Evolutionary conservation across 2,888 invertebrate species (phyloP), one percentile per base, ranked within the genome.

Genomic region (Leptinotarsa tumamoca): DNA sequence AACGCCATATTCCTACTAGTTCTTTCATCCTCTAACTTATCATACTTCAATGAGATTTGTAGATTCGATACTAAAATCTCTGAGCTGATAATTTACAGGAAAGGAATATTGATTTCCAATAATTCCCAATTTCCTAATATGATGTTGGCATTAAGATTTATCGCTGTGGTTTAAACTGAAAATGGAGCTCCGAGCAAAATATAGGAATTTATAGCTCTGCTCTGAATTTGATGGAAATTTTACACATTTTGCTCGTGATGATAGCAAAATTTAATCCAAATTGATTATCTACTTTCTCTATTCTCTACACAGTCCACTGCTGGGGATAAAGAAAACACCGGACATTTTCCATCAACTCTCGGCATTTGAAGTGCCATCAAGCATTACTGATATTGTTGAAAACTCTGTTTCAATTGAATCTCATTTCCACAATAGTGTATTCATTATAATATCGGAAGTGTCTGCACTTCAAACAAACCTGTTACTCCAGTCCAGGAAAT

Each of bases 171-270:
- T 63, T n/a, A 33, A 15, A 27, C n/a, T 63, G 33, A 63, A 63
- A 63, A 33, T 27, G 63, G 17, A 33, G 63, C 63, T 33, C 15
- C 63, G 21, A 58, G 15, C 63, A 33, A 27, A 33, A 63, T 63
- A 63, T 63, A 63, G 15, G 14, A 63, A 63, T 63, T 63, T 33
- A 63, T 63, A 15, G 63, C 63, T 63, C 63, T 33, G 33, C 27
- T 23, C 58, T 14, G 18, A 58, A 23, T 58, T 58, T 58, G 23
- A 58, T 58, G 2, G 1, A 58, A 58, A 14, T 58, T 54, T 17
- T 14, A 58, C 15, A 15, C 21, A 58, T 58, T 58, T 63, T 63
- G 43, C n/a, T 33, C n/a, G 43, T 17, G 63, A 33, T 63, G 10
- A 5, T 33, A 33, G 43, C 63, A 33, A n/a, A 33, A 63, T 63